Percentiles rank a stretch among this genome's conserved stretches.
Conservation (phyloP, 2,888 invertebrate species). For the Proisotoma minuta region DNA sequence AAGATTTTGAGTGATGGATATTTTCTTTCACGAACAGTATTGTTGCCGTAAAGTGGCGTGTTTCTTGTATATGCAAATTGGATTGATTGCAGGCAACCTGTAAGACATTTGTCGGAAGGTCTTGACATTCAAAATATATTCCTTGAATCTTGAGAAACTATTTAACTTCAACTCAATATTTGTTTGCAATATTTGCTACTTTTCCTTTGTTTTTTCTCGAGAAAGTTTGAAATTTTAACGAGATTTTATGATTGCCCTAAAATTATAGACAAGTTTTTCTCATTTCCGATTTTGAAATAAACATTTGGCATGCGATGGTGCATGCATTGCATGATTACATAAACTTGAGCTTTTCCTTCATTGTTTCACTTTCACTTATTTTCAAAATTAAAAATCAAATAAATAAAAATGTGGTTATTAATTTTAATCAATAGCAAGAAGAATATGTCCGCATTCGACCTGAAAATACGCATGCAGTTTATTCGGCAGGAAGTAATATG, state of each 20-base stretch:
- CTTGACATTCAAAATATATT: background rate
- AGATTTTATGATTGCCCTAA: background rate
- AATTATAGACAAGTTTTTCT: background rate
- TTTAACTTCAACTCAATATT: too few relatives aligned
- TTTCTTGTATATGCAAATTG: constrained; percentile 2
- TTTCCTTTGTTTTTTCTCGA: background rate
- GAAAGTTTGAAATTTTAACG: background rate
- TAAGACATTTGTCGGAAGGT: background rate
- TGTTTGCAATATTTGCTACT: too few relatives aligned
- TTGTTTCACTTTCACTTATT: too few relatives aligned
- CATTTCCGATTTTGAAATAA: constrained; percentile 14
- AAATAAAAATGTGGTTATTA: too few relatives aligned
- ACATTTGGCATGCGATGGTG: too few relatives aligned
- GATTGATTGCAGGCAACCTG: background rate
- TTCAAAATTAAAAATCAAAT: too few relatives aligned
- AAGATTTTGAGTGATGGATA: background rate
- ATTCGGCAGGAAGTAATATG: constrained; percentile 43
- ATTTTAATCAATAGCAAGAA: constrained; percentile 38
- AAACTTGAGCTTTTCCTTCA: too few relatives aligned
- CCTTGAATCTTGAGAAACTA: too few relatives aligned
- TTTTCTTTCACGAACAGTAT: too few relatives aligned
- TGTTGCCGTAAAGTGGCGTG: background rate
- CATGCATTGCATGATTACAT: too few relatives aligned
- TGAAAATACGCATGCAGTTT: constrained; percentile 44
- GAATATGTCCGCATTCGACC: constrained; percentile 46